These are phyloP conservation scores for Leptopilina boulardi DNA, from an alignment of 1,140 invertebrate species.

Conservation along the genomic window DNA sequence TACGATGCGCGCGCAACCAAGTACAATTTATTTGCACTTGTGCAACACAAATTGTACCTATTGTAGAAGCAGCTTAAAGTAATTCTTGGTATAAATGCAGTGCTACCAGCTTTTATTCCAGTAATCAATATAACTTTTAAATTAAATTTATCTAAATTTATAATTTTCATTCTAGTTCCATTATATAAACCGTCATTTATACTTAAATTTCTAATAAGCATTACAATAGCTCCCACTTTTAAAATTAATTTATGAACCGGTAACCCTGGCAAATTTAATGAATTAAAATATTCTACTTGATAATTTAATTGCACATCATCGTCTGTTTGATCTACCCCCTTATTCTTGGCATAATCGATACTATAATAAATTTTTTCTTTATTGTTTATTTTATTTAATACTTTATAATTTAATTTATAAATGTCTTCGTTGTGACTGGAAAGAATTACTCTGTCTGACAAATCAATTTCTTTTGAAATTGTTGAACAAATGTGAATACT, in stretches of 20 bases:
- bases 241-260: conserved; percentile 45
- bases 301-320: conserved; percentile 37
- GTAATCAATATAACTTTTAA: conserved; percentile 42
- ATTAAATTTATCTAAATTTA: conserved; percentile 42
- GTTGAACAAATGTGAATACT: neutral
- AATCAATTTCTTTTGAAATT: neutral
- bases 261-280: conserved; percentile 40
- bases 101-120: conserved; percentile 29
- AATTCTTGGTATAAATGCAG: conserved; percentile 41
- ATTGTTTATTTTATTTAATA: conserved; percentile 4
- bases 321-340: conserved; percentile 9
- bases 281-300: conserved; percentile 46
- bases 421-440: neutral
- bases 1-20: too few relatives aligned
- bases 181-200: conserved; percentile 41
- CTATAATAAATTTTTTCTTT: conserved; percentile 30
- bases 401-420: neutral
- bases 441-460: neutral
- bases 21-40: too few relatives aligned
- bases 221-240: conserved; percentile 40
- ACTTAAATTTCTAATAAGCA: conserved; percentile 44
- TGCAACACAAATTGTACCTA: too few relatives aligned
- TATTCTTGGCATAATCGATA: conserved; percentile 20
- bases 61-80: too few relatives aligned
- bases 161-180: conserved; percentile 44